Base-by-base conservation (phyloP, 2,113 vertebrate species). In the Vicugna pacos region DNA sequence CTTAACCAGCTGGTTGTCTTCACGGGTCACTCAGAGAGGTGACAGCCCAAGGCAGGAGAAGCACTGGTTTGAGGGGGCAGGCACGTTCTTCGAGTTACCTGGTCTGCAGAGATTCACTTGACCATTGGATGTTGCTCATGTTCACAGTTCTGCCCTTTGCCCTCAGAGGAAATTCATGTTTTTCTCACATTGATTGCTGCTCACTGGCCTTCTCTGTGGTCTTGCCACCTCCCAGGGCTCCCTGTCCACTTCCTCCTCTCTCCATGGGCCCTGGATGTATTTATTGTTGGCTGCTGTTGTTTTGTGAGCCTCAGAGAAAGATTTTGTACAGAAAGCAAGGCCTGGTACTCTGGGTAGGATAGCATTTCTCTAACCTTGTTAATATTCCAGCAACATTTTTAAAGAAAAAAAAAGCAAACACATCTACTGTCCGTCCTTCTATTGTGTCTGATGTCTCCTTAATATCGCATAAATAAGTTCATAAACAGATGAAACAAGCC, bases 401-500 rank as follows among this genome's bases (percentile, higher is more conserved):
- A 46, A 75, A 75, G 38, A 32, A 52, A 62, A 54, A 13, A 38
- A 17, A 52, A 50, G 67, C 50, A 91, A 64, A 77, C 32, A 38
- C 5, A 28, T 67, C 79, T 46, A 65, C 60, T 56, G 48, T 38
- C n/a, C 46, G 28, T 72, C 42, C 69, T 91, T 84, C 70, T 90
- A 82, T 83, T 17, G 4, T 64, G 14, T 58, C 38, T 48, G 22
- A 14, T 90, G 62, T 60, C n/a, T 81, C 54, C 70, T 90, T 88
- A 84, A 62, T 54, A 77, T 3, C 19, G 54, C 93, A 70, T 82
- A 82, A 62, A 62, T 76, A 83, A 70, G 46, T 52, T 28, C 3
- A 13, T 30, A 90, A 70, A 75, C 28, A 89, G 46, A 94, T 64
- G 54, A 69, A 79, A 93, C 80, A 75, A 95, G 14, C 42, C 67